Evolutionary conservation across 2,888 invertebrate species (phyloP).

Genomic region (Eupithecia tripunctaria): DNA sequence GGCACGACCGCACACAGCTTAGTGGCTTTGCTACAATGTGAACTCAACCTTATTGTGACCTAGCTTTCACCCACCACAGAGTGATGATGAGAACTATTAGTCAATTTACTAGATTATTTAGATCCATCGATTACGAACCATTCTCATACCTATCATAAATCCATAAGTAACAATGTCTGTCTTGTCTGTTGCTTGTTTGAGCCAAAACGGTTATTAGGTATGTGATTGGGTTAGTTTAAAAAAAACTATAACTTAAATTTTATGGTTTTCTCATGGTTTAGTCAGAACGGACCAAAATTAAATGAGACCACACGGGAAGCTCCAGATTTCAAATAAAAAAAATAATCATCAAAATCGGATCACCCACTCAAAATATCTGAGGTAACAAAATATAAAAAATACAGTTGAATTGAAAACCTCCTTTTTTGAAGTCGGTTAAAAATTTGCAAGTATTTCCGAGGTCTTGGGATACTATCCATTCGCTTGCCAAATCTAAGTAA

Average conservation of each 20-base stretch:
- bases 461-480: neutral
- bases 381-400: no score
- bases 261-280: no score
- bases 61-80: conserved; percentile 24
- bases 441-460: neutral
- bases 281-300: no score
- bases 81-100: neutral
- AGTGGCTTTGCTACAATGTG: conserved; percentile 22
- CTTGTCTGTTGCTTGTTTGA: neutral
- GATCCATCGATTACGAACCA: neutral
- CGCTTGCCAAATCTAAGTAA: neutral
- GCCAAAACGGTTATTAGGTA: neutral
- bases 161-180: neutral
- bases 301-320: no score
- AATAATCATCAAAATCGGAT: no score
- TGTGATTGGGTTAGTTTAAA: no score
- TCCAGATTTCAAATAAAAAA: no score
- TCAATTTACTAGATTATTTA: neutral
- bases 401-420: no score
- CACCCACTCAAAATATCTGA: no score
- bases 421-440: no score
- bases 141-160: neutral
- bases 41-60: conserved; percentile 27
- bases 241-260: no score
- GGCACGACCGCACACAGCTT: conserved; percentile 60